A percentile compares a stretch with the other conserved stretches of the same genome.
phyloP scores from a whole-genome alignment of 2,888 invertebrate genomes.

The Cephus spinipes region DNA sequence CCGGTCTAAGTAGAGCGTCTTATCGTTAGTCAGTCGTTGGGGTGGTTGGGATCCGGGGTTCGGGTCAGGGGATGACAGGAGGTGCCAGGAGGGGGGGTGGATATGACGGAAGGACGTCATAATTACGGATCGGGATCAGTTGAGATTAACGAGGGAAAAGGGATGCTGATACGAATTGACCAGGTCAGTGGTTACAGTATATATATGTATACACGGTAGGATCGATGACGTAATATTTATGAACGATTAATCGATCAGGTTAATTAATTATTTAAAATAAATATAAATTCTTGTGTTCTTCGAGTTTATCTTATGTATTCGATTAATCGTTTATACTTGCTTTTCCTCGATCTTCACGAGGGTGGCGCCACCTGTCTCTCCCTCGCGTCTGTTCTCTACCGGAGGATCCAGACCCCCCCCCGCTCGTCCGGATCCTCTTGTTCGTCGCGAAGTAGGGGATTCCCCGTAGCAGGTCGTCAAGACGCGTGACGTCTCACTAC shows the following conservation, averaged over 20 bases:
- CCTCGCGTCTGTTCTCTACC: conserved; percentile 13
- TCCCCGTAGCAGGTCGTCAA: conserved; percentile 17
- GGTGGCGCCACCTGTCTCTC: background rate
- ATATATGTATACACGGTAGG: background rate
- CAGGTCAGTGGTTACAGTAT: background rate
- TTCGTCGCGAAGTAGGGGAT: conserved; percentile 10
- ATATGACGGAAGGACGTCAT: background rate
- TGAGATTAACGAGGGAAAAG: conserved; percentile 9
- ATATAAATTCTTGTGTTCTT: too few relatives aligned
- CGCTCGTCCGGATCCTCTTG: conserved; percentile 18
- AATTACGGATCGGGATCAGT: background rate
- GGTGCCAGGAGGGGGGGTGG: too few relatives aligned
- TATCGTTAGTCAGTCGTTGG: too few relatives aligned
- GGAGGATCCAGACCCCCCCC: background rate
- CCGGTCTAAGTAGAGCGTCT: too few relatives aligned
- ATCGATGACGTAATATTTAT: background rate
- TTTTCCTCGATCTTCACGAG: too few relatives aligned
- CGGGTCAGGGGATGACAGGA: too few relatives aligned
- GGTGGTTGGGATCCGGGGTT: too few relatives aligned
- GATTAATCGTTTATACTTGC: too few relatives aligned
- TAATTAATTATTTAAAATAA: too few relatives aligned
- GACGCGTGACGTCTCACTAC: background rate
- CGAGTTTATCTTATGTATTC: too few relatives aligned
- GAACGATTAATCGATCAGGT: too few relatives aligned
- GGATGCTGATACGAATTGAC: conserved; percentile 3